Percentiles rank a stretch among this genome's conserved stretches.
These are phyloP conservation scores for Callosobruchus maculatus DNA, from an alignment of 2,888 invertebrate species.

Conservation along the genomic window DNA sequence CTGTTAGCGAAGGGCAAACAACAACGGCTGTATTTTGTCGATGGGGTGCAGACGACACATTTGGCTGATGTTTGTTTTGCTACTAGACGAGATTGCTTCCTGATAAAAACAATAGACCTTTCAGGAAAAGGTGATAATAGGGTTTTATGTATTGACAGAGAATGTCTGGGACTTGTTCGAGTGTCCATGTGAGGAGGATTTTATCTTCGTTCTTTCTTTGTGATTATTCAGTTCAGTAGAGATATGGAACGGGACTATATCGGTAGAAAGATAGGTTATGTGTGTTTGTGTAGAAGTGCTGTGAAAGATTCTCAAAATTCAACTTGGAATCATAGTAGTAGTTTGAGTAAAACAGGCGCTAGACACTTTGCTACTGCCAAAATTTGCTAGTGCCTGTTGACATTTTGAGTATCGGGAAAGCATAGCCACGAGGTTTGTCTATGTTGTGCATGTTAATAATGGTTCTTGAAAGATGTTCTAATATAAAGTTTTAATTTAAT, in stretches of 20 bases:
- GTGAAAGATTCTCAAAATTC: too few species aligned
- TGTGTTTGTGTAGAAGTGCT: too few species aligned
- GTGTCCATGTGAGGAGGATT: neutral
- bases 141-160: neutral
- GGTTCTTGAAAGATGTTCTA: too few species aligned
- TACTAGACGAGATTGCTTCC: slow-evolving; percentile 32
- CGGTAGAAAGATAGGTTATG: too few species aligned
- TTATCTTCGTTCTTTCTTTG: neutral
- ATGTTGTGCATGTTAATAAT: too few species aligned
- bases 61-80: slow-evolving; percentile 29
- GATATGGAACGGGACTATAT: neutral
- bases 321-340: too few species aligned
- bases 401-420: too few species aligned
- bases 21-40: neutral
- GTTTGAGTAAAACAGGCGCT: too few species aligned
- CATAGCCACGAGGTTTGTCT: too few species aligned
- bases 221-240: neutral
- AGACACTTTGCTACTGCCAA: too few species aligned
- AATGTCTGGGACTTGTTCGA: neutral
- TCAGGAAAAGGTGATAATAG: slow-evolving; percentile 1
- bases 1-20: neutral
- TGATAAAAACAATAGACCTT: slow-evolving; percentile 5
- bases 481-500: too few species aligned
- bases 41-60: slow-evolving; percentile 13
- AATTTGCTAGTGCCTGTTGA: too few species aligned